These are phyloP conservation scores for Tanypteryx hageni DNA, from an alignment of 2,888 invertebrate species.

Conservation along the genomic window DNA sequence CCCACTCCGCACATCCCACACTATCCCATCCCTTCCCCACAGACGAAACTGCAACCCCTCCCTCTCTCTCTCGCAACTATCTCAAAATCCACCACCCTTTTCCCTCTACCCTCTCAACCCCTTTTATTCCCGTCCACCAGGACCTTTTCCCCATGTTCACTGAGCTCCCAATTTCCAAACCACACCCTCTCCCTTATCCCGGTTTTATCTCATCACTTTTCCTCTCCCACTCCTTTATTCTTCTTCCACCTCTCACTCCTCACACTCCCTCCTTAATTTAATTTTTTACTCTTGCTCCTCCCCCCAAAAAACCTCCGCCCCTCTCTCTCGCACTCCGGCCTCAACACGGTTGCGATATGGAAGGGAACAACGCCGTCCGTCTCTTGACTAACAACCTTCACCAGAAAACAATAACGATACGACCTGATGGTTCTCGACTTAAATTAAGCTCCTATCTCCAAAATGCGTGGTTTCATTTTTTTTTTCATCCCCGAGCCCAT, in stretches of 20 bases:
- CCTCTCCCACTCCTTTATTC: background rate
- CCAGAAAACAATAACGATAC: constrained; percentile 55
- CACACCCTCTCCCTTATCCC: constrained; percentile 38
- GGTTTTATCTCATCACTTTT: constrained; percentile 26
- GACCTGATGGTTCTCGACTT: constrained; percentile 34
- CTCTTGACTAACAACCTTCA: constrained; percentile 41
- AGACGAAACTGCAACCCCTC: background rate
- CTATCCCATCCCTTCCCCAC: background rate
- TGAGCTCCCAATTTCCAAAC: constrained; percentile 54
- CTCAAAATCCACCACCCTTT: constrained; percentile 22
- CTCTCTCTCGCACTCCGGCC: background rate
- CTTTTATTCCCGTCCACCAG: constrained; percentile 14
- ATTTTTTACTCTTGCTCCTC: background rate
- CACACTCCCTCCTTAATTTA: background rate
- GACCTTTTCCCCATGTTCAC: background rate
- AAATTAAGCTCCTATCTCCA: constrained; percentile 50
- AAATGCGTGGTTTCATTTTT: background rate
- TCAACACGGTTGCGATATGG: constrained; percentile 8
- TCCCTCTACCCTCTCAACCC: background rate
- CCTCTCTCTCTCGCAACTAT: background rate
- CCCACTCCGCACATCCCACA: background rate
- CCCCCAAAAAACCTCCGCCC: background rate
- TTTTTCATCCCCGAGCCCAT: background rate
- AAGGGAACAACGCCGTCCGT: background rate
- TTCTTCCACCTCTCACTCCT: background rate